Conservation (phyloP, 2,888 invertebrate species). For the Nomada lathburiana region DNA sequence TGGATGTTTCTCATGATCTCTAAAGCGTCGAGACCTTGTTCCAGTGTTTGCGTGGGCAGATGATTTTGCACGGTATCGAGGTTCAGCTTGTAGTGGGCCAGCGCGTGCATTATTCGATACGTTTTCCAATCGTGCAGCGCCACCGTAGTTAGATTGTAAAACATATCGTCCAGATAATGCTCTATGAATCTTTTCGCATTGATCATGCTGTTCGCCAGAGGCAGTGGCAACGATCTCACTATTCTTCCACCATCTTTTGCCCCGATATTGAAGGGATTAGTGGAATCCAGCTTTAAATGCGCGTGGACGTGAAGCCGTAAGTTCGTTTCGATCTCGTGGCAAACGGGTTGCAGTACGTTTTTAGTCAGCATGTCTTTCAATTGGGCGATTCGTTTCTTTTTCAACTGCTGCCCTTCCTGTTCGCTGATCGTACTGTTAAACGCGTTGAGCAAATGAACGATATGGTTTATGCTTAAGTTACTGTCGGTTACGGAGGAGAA, state of each 20-base stretch:
- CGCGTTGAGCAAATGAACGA: conserved; percentile 79
- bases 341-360: conserved; percentile 89
- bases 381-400: conserved; percentile 65
- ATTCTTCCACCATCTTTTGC: conserved; percentile 88
- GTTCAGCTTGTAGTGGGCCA: conserved; percentile 94
- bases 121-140: conserved; percentile 99
- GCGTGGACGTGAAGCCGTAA: conserved; percentile 96
- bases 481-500: conserved; percentile 76
- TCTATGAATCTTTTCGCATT: conserved; percentile 88
- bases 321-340: conserved; percentile 96
- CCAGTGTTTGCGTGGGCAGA: conserved; percentile 97
- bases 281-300: conserved; percentile 91
- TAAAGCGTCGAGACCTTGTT: conserved; percentile 98
- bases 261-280: conserved; percentile 89
- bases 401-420: conserved; percentile 71
- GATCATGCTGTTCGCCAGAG: conserved; percentile 73
- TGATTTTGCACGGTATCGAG: conserved; percentile 95
- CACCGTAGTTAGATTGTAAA: conserved; percentile 98
- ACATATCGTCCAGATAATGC: conserved; percentile 96
- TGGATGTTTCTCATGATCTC: conserved; percentile 99
- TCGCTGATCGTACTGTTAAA: conserved; percentile 76
- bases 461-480: conserved; percentile 76
- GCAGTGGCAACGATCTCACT: conserved; percentile 73
- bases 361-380: conserved; percentile 85
- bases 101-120: conserved; percentile 97